Conservation (phyloP, 2,113 vertebrate species). For the Puffinus mauretanicus region DNA sequence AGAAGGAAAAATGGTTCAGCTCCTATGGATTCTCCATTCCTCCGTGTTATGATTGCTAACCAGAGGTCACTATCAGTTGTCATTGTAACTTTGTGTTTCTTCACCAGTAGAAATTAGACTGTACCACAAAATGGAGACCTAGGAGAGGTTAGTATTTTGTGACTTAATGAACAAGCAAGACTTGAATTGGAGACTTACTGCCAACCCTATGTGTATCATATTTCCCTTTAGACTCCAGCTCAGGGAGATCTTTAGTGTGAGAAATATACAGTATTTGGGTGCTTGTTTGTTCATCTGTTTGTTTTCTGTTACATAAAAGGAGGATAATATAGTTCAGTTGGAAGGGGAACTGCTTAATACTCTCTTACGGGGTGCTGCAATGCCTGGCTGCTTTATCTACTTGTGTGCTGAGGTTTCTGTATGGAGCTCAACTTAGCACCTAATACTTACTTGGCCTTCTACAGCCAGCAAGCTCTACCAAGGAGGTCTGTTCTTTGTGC, state of each 20-base stretch:
- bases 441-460: neutral
- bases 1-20: neutral
- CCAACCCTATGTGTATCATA: neutral
- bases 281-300: neutral
- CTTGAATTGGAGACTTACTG: neutral
- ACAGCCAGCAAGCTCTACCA: neutral
- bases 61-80: neutral
- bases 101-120: neutral
- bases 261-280: neutral
- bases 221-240: neutral
- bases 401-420: neutral
- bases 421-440: neutral
- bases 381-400: neutral
- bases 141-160: neutral
- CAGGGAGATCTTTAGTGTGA: neutral
- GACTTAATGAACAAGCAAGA: neutral
- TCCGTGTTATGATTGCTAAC: neutral
- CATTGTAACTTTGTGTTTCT: neutral
- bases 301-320: neutral
- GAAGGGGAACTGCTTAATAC: neutral
- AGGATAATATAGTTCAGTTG: neutral
- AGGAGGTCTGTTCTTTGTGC: neutral
- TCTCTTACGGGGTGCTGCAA: neutral
- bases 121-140: neutral
- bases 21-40: neutral